A percentile compares a stretch with the other conserved stretches of the same genome.
Evolutionary conservation across 1,140 invertebrate genomes (phyloP).

Genomic region (Drosophila lacteicornis): DNA sequence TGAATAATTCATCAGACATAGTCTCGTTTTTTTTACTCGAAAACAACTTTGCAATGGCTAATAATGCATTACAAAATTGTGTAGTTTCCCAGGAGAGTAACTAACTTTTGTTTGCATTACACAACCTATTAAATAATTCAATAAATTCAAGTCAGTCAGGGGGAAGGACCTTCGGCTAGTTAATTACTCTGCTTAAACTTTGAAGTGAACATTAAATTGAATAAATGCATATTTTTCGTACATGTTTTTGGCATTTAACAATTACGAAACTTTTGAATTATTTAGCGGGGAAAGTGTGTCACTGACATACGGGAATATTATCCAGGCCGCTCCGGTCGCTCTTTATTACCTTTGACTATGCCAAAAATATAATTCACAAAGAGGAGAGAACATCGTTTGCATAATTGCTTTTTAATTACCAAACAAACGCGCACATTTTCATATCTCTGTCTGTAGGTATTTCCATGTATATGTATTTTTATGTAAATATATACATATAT

Average conservation of each 20-base stretch:
- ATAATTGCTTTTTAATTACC: constrained; percentile 77
- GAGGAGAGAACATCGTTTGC: constrained; percentile 49
- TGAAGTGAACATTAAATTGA: not conserved
- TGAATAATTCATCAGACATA: not conserved
- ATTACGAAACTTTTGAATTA: not conserved
- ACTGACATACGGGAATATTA: not conserved
- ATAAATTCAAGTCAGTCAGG: not conserved
- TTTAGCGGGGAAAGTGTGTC: not conserved
- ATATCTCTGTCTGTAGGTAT: not conserved
- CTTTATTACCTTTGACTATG: constrained; percentile 29
- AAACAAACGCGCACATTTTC: constrained; percentile 7
- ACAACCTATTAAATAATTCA: not conserved
- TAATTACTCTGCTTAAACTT: not conserved
- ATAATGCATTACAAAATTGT: not conserved
- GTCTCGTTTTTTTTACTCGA: not conserved
- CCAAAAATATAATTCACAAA: constrained; percentile 36
- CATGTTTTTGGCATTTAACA: not conserved
- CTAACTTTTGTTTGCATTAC: not conserved
- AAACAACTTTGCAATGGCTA: not conserved
- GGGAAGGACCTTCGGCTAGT: not conserved
- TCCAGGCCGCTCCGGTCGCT: constrained; percentile 6
- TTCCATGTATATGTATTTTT: constrained; percentile 6
- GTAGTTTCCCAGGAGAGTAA: not conserved
- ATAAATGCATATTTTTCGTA: not conserved
- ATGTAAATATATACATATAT: constrained; percentile 3